Percentiles rank a stretch among this genome's conserved stretches.
Conservation (phyloP, 2,888 invertebrate species). For the Lumbricus terrestris region DNA sequence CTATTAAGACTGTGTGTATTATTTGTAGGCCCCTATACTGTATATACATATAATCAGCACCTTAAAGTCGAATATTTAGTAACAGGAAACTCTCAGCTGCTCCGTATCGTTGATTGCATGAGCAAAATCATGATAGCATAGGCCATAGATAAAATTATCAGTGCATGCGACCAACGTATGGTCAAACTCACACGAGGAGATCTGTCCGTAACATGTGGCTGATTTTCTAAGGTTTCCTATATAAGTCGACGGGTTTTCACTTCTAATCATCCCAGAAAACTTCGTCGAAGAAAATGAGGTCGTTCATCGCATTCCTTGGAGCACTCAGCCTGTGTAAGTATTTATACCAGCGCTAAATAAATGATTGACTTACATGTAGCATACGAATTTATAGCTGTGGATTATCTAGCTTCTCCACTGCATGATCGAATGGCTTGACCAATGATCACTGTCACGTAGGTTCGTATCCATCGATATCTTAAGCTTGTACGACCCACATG, state of each 20-base stretch:
- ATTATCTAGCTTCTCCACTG: neutral
- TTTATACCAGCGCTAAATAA: neutral
- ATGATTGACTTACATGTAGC: neutral
- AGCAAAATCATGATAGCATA: neutral
- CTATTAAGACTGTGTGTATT: no score
- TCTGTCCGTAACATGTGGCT: neutral
- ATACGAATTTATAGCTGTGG: neutral
- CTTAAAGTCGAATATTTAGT: no score
- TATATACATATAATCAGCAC: no score
- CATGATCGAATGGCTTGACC: neutral
- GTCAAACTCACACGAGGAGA: neutral
- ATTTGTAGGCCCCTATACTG: no score
- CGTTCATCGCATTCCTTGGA: neutral
- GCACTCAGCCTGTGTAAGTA: conserved; percentile 3
- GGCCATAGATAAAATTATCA: neutral
- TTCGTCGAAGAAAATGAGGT: neutral
- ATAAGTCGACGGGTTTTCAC: conserved; percentile 8
- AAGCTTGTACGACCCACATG: no score
- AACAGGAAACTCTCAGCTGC: neutral
- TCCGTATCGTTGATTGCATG: neutral
- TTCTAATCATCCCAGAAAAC: neutral
- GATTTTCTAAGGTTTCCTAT: neutral
- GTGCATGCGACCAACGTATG: neutral
- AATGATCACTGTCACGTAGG: neutral
- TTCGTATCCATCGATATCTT: neutral